phyloP scores from a whole-genome alignment of 2,888 invertebrate species.

The Lymantria monacha region DNA sequence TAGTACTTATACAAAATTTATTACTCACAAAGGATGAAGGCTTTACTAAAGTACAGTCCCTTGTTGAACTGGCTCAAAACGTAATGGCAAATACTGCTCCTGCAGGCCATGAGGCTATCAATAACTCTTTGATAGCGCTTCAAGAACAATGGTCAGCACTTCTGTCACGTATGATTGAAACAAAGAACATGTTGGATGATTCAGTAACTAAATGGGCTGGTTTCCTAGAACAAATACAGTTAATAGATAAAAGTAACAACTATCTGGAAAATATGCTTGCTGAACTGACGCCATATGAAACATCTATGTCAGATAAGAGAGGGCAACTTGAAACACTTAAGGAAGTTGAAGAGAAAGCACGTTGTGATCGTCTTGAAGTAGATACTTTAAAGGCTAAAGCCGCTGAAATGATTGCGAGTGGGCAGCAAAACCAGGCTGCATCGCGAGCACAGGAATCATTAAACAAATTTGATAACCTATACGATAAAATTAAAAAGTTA shows the following conservation, averaged over 20 bases:
- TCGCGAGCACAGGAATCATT: constrained; percentile 93
- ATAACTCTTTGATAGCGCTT: constrained; percentile 89
- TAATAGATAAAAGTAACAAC: constrained; percentile 90
- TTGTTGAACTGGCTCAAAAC: constrained; percentile 95
- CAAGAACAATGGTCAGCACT: constrained; percentile 96
- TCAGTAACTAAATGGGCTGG: constrained; percentile 96
- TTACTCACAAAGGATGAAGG: constrained; percentile 96
- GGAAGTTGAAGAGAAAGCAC: constrained; percentile 92
- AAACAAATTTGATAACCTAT: constrained; percentile 90
- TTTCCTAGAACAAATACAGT: constrained; percentile 93
- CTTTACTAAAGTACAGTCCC: constrained; percentile 91
- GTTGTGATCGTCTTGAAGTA: constrained; percentile 94
- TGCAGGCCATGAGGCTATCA: constrained; percentile 92
- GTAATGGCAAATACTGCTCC: constrained; percentile 96
- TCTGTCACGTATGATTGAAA: constrained; percentile 94
- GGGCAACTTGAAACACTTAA: constrained; percentile 93
- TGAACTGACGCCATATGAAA: constrained; percentile 88
- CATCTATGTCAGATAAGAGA: constrained; percentile 93
- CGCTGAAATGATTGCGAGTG: constrained; percentile 91
- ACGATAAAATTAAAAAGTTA: constrained; percentile 89
- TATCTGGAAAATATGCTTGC: constrained; percentile 88
- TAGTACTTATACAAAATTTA: constrained; percentile 92
- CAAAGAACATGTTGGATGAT: constrained; percentile 93
- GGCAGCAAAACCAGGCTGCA: constrained; percentile 91
- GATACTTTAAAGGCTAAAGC: constrained; percentile 92